A percentile compares a stretch with the other conserved stretches of the same genome.
These are phyloP conservation scores for Ctenosaura bakeri DNA, from an alignment of 2,797 vertebrate species.

Conservation along the genomic window DNA sequence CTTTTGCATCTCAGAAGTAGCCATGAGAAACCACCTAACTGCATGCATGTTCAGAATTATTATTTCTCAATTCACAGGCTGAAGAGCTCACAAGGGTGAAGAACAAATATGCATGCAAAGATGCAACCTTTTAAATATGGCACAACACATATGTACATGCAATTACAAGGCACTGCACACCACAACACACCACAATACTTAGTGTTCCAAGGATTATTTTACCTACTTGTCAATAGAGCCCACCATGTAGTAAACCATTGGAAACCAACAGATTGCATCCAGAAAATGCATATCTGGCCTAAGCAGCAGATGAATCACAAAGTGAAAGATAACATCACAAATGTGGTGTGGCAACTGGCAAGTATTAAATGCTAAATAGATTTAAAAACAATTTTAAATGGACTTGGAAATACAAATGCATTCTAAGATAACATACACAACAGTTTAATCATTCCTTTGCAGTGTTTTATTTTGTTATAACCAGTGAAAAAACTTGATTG, in stretches of 20 bases:
- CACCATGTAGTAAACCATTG: conserved; percentile 94
- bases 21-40: neutral
- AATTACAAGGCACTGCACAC: conserved; percentile 68
- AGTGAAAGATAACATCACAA: conserved; percentile 84
- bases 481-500: neutral
- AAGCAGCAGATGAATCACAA: conserved; percentile 84
- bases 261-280: conserved; percentile 94
- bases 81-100: conserved; percentile 29
- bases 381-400: conserved; percentile 13
- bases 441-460: neutral
- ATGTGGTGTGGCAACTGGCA: conserved; percentile 62
- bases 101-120: conserved; percentile 72
- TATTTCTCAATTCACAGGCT: neutral
- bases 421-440: neutral
- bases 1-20: neutral
- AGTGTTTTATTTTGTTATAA: conserved; percentile 9
- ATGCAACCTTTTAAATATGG: conserved; percentile 50
- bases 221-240: conserved; percentile 94
- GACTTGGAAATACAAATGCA: neutral
- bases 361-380: conserved; percentile 57
- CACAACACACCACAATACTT: conserved; percentile 75
- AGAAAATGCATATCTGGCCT: conserved; percentile 94
- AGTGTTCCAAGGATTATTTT: conserved; percentile 75
- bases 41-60: neutral
- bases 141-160: conserved; percentile 73